These are phyloP conservation scores for Stenchaetothrips biformis DNA, from an alignment of 2,888 invertebrate species.

Conservation along the genomic window DNA sequence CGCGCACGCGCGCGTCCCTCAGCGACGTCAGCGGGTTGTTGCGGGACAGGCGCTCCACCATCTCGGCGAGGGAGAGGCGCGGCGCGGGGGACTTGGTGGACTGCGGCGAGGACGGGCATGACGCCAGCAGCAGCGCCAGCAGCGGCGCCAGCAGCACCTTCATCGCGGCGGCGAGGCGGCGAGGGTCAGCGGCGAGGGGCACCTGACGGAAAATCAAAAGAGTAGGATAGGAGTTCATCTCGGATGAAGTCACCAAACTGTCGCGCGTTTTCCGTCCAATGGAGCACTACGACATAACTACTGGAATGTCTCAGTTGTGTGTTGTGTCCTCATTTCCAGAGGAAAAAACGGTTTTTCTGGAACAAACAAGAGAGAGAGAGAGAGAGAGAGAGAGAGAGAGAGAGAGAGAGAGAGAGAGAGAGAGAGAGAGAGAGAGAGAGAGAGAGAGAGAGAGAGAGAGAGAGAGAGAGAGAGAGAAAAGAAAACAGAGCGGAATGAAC, in stretches of 20 bases:
- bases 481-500: too few relatives aligned
- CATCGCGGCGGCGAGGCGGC: background rate
- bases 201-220: background rate
- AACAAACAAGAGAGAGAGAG: too few relatives aligned
- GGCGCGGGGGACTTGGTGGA: background rate
- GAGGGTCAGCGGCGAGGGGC: background rate
- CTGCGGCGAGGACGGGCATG: background rate
- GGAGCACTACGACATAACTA: background rate
- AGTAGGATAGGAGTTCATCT: too few relatives aligned
- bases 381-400: too few relatives aligned
- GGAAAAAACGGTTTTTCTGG: too few relatives aligned
- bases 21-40: slow-evolving; percentile 36
- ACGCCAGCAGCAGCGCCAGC: background rate
- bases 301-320: too few relatives aligned
- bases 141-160: background rate
- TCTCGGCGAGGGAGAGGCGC: background rate
- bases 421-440: too few relatives aligned
- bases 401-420: too few relatives aligned
- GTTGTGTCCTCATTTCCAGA: too few relatives aligned
- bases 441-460: too few relatives aligned
- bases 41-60: slow-evolving; percentile 24
- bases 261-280: background rate
- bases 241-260: too few relatives aligned
- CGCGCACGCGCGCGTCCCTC: slow-evolving; percentile 36
- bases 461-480: too few relatives aligned